A percentile compares a stretch with the other conserved stretches of the same genome.
Conservation (phyloP, 1,140 invertebrate species). For the Octopus sinensis region DNA sequence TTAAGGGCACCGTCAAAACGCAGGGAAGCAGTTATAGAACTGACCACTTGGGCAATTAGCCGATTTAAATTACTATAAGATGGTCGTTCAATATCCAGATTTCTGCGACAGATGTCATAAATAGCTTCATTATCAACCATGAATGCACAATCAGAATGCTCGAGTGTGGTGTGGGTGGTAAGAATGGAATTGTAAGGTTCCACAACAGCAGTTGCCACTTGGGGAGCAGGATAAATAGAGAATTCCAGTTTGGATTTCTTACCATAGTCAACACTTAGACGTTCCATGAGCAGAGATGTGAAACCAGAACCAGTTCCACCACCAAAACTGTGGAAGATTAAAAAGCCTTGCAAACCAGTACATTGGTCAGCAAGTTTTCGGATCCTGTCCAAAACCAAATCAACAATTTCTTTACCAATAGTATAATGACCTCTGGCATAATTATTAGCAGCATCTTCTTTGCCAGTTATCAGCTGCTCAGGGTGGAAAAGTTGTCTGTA, state of each 20-base stretch:
- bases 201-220: constrained; percentile 64
- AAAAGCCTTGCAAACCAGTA: constrained; percentile 38
- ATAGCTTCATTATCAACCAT: background rate
- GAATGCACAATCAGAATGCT: background rate
- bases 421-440: constrained; percentile 29
- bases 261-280: constrained; percentile 64
- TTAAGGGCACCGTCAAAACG: constrained; percentile 73
- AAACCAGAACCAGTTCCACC: constrained; percentile 66
- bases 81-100: constrained; percentile 78
- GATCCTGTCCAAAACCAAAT: constrained; percentile 39
- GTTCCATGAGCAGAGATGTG: constrained; percentile 83
- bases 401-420: constrained; percentile 69
- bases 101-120: constrained; percentile 64
- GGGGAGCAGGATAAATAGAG: background rate
- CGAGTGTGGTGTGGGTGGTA: constrained; percentile 38
- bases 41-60: constrained; percentile 74
- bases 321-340: constrained; percentile 34
- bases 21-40: constrained; percentile 63
- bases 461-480: constrained; percentile 70
- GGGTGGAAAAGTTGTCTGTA: constrained; percentile 2
- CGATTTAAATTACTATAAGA: constrained; percentile 45
- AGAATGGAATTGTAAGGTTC: constrained; percentile 58
- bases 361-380: constrained; percentile 38
- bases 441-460: constrained; percentile 70
- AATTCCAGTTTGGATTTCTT: background rate